Base-by-base conservation (phyloP, 2,113 vertebrate genomes). In the Myotis brandtii region DNA sequence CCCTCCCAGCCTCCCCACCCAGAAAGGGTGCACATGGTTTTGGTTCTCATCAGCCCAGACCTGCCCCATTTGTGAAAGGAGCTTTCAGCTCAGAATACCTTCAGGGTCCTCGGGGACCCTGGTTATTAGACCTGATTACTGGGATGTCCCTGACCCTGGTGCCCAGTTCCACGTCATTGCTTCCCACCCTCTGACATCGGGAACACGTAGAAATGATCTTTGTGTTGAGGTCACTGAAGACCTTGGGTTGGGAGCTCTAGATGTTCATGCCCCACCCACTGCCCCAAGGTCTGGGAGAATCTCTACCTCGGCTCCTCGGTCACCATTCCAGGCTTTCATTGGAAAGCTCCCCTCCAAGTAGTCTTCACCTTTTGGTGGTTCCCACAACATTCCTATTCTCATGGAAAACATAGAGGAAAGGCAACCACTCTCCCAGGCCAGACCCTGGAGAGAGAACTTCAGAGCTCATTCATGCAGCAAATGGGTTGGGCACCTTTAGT, bases 11-110 rank as follows among this genome's bases (percentile, higher is more conserved):
- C 25, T 64, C 21, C 48, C 16, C 37, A 62, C 12, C 5, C 1
- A 2, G 1, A 32, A 32, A 9, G 32, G 34, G 30, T n/a, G 27
- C 18, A 30, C 7, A 4, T 6, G 43, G 21, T 3, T 54, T 2
- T 54, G 40, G 48, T 34, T 82, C 54, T 70, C 30, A 32, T 59
- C 12, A 23, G 6, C 75, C 72, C 37, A 70, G 5, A 89, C 14
- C 9, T 59, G 13, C 48, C 54, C 77, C 37, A 8, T 77, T 48
- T 64, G 67, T 46, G 48, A 92, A 27, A 66, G 54, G 62, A 93
- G 34, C 12, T 69, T 83, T 91, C 27, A 64, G 20, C 27, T 46
- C 40, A 62, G 32, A 91, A 62, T 76, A 27, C 8, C n/a, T 76
- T 72, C 46, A 40, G 16, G 37, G 17, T 34, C n/a, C n/a, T 75